Conservation (phyloP, 2,797 vertebrate genomes). For the Manis javanica region DNA sequence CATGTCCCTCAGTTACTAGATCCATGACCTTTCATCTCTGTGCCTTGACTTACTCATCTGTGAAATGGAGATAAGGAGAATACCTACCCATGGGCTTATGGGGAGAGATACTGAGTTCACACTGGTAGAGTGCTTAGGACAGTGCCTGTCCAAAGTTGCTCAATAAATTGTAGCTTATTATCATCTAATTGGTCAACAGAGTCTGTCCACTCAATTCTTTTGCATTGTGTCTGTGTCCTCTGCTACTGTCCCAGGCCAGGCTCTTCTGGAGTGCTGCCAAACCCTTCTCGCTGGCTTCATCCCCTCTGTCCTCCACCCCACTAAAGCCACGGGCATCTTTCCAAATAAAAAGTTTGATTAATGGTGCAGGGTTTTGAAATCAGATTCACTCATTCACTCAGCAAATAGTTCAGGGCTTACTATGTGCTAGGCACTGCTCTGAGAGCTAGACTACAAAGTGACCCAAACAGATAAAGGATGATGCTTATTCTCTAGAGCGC, state of each 20-base stretch:
- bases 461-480: background rate
- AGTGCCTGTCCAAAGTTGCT: background rate
- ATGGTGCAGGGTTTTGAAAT: background rate
- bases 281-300: fast-evolving
- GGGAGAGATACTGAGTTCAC: background rate
- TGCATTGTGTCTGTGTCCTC: fast-evolving
- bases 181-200: background rate
- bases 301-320: background rate
- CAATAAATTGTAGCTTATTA: background rate
- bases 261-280: background rate
- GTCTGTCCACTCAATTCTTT: background rate
- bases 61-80: background rate
- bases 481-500: background rate
- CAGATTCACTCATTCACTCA: background rate
- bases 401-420: background rate
- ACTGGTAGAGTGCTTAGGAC: background rate
- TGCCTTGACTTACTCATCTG: background rate
- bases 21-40: background rate
- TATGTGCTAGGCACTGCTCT: background rate
- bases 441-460: background rate
- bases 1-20: background rate
- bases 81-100: fast-evolving
- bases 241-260: fast-evolving
- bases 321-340: background rate
- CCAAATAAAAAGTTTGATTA: background rate